Evolutionary conservation across 1,140 invertebrate genomes (phyloP), one percentile per base, ranked within the genome.

Genomic region (Wiebesia pumilae): DNA sequence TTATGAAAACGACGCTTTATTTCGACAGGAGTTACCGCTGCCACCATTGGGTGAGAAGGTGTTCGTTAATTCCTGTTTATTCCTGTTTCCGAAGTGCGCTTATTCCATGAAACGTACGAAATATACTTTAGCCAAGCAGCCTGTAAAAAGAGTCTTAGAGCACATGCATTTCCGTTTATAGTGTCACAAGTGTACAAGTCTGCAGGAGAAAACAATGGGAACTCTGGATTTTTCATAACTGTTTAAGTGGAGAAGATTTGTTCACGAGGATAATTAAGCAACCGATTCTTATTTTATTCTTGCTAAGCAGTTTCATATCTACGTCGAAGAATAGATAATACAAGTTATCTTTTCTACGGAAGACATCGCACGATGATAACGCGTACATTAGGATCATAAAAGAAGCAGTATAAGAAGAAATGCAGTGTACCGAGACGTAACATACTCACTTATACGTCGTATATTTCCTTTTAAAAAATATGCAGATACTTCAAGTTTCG

Each of bases 21-120:
- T 83, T 83, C 82, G 71, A 75, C 69, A 83, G 69, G 19, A 30
- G 71, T 54, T 79, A 51, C 47, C 21, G 33, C 58, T 62, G 2
- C 24, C 1, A 27, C 21, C 4, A 62, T 62, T 24, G 4, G 0
- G 43, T 47, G 43, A 47, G 14, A 47, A 47, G 14, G 14, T 47
- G 43, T 47, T 47, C n/a, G n/a, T n/a, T n/a, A n/a, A n/a, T n/a
- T n/a, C n/a, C n/a, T 27, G 1, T 27, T 27, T 27, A 62, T 62
- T 62, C 24, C 24, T 27, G 3, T 24, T 62, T 62, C 27, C 4
- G 58, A 62, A 3, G 58, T 6, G 27, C 27, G 58, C 24, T 62
- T 62, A 62, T 24, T 27, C 58, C 58, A 14, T 4, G 24, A 2
- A 27, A 27, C 27, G 3, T 24, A 27, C 27, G 3, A 27, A 3